Evolutionary conservation across 2,113 vertebrate genomes (phyloP), one percentile per base, ranked within the genome.

Genomic region (Entomyzon cyanotis): DNA sequence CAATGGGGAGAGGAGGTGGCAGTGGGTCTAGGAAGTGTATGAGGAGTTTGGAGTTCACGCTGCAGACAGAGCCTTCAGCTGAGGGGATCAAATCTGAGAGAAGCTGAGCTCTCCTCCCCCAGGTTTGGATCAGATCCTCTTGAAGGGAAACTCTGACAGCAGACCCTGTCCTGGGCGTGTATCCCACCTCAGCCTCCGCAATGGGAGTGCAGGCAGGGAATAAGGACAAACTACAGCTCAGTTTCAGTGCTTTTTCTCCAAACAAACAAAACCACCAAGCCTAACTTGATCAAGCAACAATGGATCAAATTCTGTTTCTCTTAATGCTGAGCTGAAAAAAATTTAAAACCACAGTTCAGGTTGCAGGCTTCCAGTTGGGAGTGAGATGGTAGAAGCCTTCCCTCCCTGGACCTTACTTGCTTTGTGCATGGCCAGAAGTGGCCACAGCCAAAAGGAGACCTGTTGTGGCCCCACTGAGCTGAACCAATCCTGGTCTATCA

Each of bases 191-290:
- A 30, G 70, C 15, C 15, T 50, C 59, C 0, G 0, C 56, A 49
- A 74, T 4, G 20, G 55, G 71, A 92, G 50, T 4, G 70, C 79
- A 60, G 59, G 81, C 84, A 68, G 33, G 53, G 46, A 65, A 31
- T 0, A 2, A 90, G 76, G 56, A 74, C 2, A 2, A 39, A 67
- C 46, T 56, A n/a, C 70, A 78, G 70, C 67, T 46, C 10, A 1
- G 14, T 55, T 84, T 85, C 80, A 91, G 13, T 86, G 91, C 44
- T 93, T 96, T 87, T 74, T 89, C 86, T 96, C 60, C 83, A 94
- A 94, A 92, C 74, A 97, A 95, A 91, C 74, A 82, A 91, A 95
- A 8, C 59, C 81, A 79, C 58, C 65, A 42, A 82, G 65, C 56
- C 87, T 89, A 82, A 84, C 37, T 93, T 85, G 50, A 75, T 93